phyloP scores from a whole-genome alignment of 2,888 invertebrate species.

The Halictus quadricinctus region DNA sequence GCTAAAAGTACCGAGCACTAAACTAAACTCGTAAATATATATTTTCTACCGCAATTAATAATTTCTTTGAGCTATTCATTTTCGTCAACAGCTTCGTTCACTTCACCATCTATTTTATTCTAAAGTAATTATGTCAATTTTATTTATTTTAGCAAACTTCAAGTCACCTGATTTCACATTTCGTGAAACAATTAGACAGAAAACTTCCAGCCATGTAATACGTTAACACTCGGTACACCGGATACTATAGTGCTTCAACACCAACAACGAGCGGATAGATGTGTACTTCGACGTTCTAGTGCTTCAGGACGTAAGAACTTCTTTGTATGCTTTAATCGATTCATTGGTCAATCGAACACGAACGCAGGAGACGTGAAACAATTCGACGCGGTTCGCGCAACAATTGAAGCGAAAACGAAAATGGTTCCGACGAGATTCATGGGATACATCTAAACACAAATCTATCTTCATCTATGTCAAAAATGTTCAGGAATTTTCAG shows the following conservation, averaged over 20 bases:
- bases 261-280: background rate
- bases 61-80: too few relatives aligned
- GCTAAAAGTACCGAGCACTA: background rate
- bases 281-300: slow-evolving; percentile 9
- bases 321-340: background rate
- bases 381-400: background rate
- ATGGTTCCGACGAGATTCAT: background rate
- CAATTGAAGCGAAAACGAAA: background rate
- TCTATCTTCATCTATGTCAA: too few relatives aligned
- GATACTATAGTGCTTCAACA: background rate
- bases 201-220: background rate
- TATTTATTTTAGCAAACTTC: background rate
- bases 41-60: too few relatives aligned
- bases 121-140: background rate
- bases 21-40: background rate
- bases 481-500: background rate
- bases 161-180: background rate
- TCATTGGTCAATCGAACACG: slow-evolving; percentile 11
- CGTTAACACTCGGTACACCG: background rate
- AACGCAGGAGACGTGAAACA: background rate
- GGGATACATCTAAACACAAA: background rate
- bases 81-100: too few relatives aligned
- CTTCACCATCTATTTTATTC: too few relatives aligned
- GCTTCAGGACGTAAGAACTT: background rate
- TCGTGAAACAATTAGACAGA: background rate